Conservation (phyloP, 2,888 invertebrate species). For the Lasiommata megera region DNA sequence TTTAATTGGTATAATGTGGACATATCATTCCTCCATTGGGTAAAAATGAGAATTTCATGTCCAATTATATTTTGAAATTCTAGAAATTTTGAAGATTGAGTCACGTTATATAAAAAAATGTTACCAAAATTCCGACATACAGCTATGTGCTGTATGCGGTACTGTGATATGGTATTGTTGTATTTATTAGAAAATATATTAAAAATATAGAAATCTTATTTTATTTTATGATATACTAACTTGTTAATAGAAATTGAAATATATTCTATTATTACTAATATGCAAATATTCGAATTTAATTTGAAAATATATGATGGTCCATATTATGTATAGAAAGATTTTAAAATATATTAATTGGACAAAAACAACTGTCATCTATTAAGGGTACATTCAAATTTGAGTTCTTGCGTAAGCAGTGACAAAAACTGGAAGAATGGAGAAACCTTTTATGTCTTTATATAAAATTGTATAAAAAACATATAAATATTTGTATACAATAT, state of each 20-base stretch:
- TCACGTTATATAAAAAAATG: slow-evolving; percentile 40
- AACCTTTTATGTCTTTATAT: too few relatives aligned
- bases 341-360: slow-evolving; percentile 24
- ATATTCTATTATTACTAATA: slow-evolving; percentile 7
- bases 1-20: slow-evolving; percentile 64
- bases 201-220: slow-evolving; percentile 31
- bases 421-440: too few relatives aligned
- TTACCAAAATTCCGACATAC: slow-evolving; percentile 52
- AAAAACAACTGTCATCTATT: slow-evolving; percentile 17
- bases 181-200: slow-evolving; percentile 49
- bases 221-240: background rate
- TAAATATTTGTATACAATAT: too few relatives aligned
- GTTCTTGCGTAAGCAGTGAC: too few relatives aligned
- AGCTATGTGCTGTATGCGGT: slow-evolving; percentile 57
- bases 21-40: slow-evolving; percentile 54
- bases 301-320: too few relatives aligned
- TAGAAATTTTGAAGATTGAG: slow-evolving; percentile 40
- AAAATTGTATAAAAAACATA: too few relatives aligned
- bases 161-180: slow-evolving; percentile 68
- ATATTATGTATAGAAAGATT: background rate
- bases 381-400: too few relatives aligned
- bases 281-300: too few relatives aligned
- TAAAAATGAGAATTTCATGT: slow-evolving; percentile 43
- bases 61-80: slow-evolving; percentile 49
- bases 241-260: background rate